Base-by-base conservation (phyloP, 1,140 invertebrate species). In the Cryptotermes secundus region DNA sequence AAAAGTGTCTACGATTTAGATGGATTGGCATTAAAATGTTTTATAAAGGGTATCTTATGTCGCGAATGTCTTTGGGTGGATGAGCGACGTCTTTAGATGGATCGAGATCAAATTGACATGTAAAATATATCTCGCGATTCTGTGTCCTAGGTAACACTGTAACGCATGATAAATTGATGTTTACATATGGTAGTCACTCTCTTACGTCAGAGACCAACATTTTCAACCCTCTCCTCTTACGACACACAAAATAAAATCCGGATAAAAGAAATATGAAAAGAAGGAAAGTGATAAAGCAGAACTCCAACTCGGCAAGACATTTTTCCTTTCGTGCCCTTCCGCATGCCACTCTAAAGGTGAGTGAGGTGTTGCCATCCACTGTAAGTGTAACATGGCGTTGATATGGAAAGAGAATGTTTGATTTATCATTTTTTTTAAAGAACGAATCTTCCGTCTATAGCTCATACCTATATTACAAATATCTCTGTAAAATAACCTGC, bases 91-190 rank as follows among this genome's bases (percentile, higher is more conserved):
- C 9, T 72, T 72, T 26, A 31, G 59, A 72, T 72, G 59, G 59
- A 72, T 72, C 14, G 59, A 72, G 59, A 72, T 72, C 31, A 72
- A 31, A 72, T 72, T 72, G 59, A 72, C 59, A 72, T n/a, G 59
- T 72, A 72, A 72, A 72, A 72, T n/a, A 72, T 72, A 72, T 72
- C 26, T 16, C 16, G 45, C 3, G 19, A 19, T 49, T 49, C 59
- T 16, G 2, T 72, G n/a, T 26, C 59, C 59, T 72, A 72, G 26
- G 14, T 72, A 72, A 72, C 59, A 72, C 16, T 72, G 59, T 72
- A 72, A 72, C 59, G 59, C n/a, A 72, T 72, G 59, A 72, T 72
- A 72, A 72, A 72, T 72, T 72, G 59, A 72, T 72, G 59, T 72
- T 72, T 72, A 72, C 59, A 2, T 72, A 72, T 72, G 59, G 59